Evolutionary conservation across 1,140 invertebrate species (phyloP).

Genomic region (Dendroctonus ponderosae): DNA sequence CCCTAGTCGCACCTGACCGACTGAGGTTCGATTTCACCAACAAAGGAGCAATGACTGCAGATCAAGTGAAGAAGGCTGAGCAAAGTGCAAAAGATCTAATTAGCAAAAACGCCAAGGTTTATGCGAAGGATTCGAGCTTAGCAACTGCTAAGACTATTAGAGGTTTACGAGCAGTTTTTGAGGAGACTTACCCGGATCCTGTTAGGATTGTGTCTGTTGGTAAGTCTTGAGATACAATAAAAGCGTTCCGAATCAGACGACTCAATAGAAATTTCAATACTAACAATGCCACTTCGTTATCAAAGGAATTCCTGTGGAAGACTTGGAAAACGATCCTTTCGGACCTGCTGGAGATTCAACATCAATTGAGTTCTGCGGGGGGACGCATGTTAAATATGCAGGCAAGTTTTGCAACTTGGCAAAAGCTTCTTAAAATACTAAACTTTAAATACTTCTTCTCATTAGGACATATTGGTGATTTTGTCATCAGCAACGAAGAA

Average conservation of each 20-base stretch:
- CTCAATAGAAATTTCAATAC: background rate
- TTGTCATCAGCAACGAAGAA: slow-evolving; percentile 96
- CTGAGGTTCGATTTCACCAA: slow-evolving; percentile 96
- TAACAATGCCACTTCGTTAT: background rate
- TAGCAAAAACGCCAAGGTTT: slow-evolving; percentile 78
- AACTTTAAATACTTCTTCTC: background rate
- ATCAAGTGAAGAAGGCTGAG: slow-evolving; percentile 87
- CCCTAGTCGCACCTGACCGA: slow-evolving; percentile 95
- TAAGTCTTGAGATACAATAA: slow-evolving; percentile 2
- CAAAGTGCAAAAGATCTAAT: slow-evolving; percentile 76
- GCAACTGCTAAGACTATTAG: slow-evolving; percentile 86
- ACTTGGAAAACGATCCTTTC: slow-evolving; percentile 83
- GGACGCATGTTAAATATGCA: slow-evolving; percentile 89
- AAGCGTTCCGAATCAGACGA: background rate
- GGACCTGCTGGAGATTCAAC: slow-evolving; percentile 74
- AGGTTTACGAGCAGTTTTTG: slow-evolving; percentile 96
- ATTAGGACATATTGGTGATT: slow-evolving; percentile 81
- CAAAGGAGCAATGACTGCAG: slow-evolving; percentile 85
- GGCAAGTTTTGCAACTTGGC: slow-evolving; percentile 39
- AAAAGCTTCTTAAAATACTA: background rate
- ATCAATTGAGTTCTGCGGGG: slow-evolving; percentile 99
- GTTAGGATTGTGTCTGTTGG: slow-evolving; percentile 91
- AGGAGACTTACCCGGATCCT: slow-evolving; percentile 98
- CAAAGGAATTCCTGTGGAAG: slow-evolving; percentile 82
- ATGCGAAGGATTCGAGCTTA: slow-evolving; percentile 84